These are phyloP conservation scores for Micrasema minimum DNA, from an alignment of 1,140 invertebrate genomes.

Conservation along the genomic window DNA sequence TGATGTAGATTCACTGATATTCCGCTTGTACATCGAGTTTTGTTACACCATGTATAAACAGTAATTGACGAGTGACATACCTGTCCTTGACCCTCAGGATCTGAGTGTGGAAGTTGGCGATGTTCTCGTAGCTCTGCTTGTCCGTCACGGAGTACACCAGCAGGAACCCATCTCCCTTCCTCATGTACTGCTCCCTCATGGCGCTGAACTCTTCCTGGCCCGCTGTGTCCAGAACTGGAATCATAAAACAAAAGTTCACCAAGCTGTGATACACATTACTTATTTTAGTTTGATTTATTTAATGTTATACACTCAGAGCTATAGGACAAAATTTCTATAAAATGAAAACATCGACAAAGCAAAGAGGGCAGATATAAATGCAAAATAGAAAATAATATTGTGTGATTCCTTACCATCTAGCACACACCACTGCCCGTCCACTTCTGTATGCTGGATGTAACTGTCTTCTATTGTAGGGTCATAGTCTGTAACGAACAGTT, in stretches of 20 bases:
- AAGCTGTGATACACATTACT: no score
- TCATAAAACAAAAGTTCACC: background rate
- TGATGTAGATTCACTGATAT: no score
- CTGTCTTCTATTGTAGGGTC: conserved; percentile 93
- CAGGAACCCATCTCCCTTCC: conserved; percentile 94
- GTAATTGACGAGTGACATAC: no score
- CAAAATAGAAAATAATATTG: no score
- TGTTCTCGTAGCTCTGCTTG: conserved; percentile 86
- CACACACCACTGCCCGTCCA: conserved; percentile 92
- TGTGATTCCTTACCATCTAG: conserved; percentile 79
- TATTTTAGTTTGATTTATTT: no score
- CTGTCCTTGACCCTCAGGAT: conserved; percentile 91
- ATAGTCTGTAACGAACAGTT: conserved; percentile 89
- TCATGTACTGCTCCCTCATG: conserved; percentile 95
- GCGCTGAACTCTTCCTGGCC: conserved; percentile 95
- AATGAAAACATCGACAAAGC: no score
- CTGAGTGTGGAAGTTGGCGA: conserved; percentile 87
- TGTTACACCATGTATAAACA: no score
- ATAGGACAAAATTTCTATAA: no score
- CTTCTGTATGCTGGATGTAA: conserved; percentile 91
- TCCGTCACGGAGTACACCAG: conserved; percentile 93
- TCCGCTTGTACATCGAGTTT: no score
- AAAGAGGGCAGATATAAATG: no score
- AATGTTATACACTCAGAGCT: no score
- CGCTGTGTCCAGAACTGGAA: conserved; percentile 87